Percentiles rank a stretch among this genome's conserved stretches.
Conservation (phyloP, 2,888 invertebrate genomes). For the Lysandra bellargus region DNA sequence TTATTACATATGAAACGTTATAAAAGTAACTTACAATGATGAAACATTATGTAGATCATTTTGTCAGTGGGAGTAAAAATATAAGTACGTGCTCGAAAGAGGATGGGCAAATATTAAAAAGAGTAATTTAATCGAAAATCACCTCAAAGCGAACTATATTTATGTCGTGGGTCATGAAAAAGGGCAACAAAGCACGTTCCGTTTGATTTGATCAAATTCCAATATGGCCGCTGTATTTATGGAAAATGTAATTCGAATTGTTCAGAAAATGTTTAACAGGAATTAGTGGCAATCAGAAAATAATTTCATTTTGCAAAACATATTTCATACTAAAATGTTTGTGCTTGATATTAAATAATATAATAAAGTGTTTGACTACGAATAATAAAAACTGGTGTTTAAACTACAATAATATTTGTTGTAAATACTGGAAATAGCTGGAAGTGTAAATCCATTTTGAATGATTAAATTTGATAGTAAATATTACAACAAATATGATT, state of each 20-base stretch:
- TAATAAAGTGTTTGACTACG: too few relatives aligned
- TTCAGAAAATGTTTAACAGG: background rate
- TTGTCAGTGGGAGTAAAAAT: background rate
- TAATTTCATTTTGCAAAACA: background rate
- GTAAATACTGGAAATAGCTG: too few relatives aligned
- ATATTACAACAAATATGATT: too few relatives aligned
- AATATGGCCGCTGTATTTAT: background rate
- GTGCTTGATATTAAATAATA: background rate
- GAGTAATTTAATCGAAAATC: constrained; percentile 1
- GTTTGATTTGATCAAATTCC: background rate
- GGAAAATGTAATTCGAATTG: background rate
- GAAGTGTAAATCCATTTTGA: too few relatives aligned
- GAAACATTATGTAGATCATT: background rate
- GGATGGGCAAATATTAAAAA: background rate
- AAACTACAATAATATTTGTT: too few relatives aligned
- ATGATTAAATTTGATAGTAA: too few relatives aligned
- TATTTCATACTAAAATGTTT: background rate
- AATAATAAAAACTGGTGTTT: too few relatives aligned
- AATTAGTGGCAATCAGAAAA: background rate
- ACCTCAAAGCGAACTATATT: constrained; percentile 10
- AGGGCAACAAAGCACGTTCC: constrained; percentile 5
- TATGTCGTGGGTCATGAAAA: background rate
- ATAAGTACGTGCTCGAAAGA: background rate
- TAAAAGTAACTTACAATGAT: too few relatives aligned
- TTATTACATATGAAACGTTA: too few relatives aligned